A percentile compares a stretch with the other conserved stretches of the same genome.
phyloP scores from a whole-genome alignment of 2,113 vertebrate species.

The Eclectus roratus region DNA sequence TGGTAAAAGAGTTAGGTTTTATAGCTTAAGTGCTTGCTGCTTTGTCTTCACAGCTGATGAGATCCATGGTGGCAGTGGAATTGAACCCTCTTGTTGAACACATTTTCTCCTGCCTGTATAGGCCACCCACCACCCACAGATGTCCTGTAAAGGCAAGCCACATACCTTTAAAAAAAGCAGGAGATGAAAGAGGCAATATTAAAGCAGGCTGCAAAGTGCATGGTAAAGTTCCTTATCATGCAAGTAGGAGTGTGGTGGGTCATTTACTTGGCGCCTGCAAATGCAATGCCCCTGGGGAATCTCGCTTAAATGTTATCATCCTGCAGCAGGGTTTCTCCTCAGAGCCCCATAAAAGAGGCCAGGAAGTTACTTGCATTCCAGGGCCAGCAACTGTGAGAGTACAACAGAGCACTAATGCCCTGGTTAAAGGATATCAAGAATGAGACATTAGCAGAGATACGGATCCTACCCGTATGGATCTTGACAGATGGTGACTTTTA shows the following conservation, averaged over 20 bases:
- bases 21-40: neutral
- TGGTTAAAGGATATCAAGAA: neutral
- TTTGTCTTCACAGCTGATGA: neutral
- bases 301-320: neutral
- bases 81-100: neutral
- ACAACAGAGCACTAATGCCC: neutral
- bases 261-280: neutral
- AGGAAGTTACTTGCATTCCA: constrained; percentile 15
- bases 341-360: neutral
- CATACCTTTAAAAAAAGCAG: neutral
- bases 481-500: neutral
- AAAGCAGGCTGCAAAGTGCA: neutral
- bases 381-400: neutral
- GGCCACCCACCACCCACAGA: neutral
- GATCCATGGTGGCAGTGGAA: neutral
- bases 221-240: neutral
- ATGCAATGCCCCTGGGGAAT: neutral
- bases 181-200: neutral
- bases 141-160: neutral
- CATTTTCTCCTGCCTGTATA: neutral
- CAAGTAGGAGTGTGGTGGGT: neutral
- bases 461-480: neutral
- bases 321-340: constrained; percentile 2
- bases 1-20: neutral
- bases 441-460: neutral